Evolutionary conservation across 2,797 vertebrate species (phyloP).

Genomic region (Enteromius radiatus): DNA sequence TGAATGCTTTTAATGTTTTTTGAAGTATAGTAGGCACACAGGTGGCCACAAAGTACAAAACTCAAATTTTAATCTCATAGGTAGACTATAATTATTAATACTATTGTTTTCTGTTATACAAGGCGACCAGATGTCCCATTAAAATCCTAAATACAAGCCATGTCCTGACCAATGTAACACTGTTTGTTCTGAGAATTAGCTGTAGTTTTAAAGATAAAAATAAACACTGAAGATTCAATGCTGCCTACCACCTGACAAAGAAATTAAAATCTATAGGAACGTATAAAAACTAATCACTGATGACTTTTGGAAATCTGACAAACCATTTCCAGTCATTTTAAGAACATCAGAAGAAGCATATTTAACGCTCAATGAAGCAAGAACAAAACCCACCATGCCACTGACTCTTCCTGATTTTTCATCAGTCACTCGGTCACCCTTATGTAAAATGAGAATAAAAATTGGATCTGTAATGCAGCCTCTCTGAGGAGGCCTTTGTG

Average conservation of each 20-base stretch:
- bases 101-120: neutral
- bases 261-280: conserved; percentile 3
- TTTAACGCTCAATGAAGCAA: neutral
- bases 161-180: neutral
- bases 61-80: neutral
- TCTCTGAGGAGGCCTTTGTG: conserved; percentile 71
- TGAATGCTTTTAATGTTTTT: neutral
- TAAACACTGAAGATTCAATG: neutral
- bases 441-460: conserved; percentile 21
- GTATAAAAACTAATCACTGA: neutral
- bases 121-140: neutral
- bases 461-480: conserved; percentile 22
- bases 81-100: neutral
- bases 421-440: neutral
- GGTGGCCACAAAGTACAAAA: neutral
- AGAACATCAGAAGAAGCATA: neutral
- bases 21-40: neutral
- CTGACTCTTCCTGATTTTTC: neutral
- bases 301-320: neutral
- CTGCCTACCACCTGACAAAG: neutral
- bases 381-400: neutral
- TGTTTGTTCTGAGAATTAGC: neutral
- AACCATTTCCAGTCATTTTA: conserved; percentile 10
- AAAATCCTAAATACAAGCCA: neutral
- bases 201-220: neutral